A percentile compares a stretch with the other conserved stretches of the same genome.
Evolutionary conservation across 2,888 invertebrate species (phyloP).

Genomic region (Sarcophaga rosellei): DNA sequence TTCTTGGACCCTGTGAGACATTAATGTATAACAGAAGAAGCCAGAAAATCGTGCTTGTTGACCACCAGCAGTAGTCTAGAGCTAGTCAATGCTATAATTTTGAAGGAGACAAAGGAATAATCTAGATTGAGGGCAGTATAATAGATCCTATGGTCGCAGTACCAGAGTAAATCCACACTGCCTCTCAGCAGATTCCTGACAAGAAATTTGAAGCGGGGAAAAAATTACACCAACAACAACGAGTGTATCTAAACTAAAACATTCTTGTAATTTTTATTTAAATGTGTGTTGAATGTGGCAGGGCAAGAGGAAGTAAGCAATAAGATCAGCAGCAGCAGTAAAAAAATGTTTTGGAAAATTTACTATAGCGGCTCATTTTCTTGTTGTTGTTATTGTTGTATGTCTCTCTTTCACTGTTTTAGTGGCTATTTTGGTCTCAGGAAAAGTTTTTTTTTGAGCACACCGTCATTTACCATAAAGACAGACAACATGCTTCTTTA

Average conservation of each 20-base stretch:
- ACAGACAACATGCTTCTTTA: too few relatives aligned
- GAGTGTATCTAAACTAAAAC: background rate
- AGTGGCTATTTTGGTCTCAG: background rate
- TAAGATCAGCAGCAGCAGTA: conserved; percentile 4
- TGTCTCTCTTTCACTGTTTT: background rate
- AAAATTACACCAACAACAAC: conserved; percentile 24
- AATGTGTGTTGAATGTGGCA: background rate
- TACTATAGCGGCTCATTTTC: background rate
- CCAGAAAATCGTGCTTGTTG: too few relatives aligned
- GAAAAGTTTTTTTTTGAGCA: background rate
- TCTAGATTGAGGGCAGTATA: too few relatives aligned
- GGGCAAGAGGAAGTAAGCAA: background rate
- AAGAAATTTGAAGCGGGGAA: too few relatives aligned
- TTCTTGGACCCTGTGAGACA: too few relatives aligned
- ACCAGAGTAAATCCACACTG: too few relatives aligned
- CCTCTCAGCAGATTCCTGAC: fast-evolving
- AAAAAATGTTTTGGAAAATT: conserved; percentile 15
- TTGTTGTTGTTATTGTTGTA: background rate
- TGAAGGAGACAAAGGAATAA: too few relatives aligned
- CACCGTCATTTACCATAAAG: conserved; percentile 19
- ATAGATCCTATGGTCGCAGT: too few relatives aligned
- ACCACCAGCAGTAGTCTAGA: too few relatives aligned
- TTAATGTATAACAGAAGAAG: too few relatives aligned
- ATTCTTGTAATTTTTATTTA: conserved; percentile 5
- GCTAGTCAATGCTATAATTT: too few relatives aligned